Percentiles rank a stretch among this genome's conserved stretches.
Evolutionary conservation across 2,797 vertebrate genomes (phyloP).

Genomic region (Potorous gilbertii): DNA sequence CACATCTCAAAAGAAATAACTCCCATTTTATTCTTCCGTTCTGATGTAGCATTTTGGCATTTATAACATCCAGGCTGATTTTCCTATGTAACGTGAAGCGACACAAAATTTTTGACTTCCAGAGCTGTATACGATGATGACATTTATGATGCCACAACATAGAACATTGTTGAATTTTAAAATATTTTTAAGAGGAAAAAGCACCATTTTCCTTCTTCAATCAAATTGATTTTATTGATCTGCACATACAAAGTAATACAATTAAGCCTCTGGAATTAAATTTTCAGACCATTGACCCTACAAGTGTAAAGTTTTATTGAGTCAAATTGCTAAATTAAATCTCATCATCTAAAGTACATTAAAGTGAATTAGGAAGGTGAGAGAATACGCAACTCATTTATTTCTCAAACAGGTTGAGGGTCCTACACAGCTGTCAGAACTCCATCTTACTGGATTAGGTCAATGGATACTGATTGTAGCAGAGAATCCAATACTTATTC

Average conservation of each 20-base stretch:
- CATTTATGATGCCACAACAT: conserved; percentile 65
- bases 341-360: conserved; percentile 88
- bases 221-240: conserved; percentile 94
- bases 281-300: conserved; percentile 91
- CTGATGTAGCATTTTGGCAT: conserved; percentile 1
- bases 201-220: conserved; percentile 81
- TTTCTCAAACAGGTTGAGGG: conserved; percentile 79
- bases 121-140: conserved; percentile 75
- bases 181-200: conserved; percentile 80
- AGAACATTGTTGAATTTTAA: conserved; percentile 76
- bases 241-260: conserved; percentile 88
- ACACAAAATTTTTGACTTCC: conserved; percentile 68
- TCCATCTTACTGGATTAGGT: conserved; percentile 21
- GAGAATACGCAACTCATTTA: conserved; percentile 81
- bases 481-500: conserved; percentile 49
- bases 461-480: conserved; percentile 42
- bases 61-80: conserved; percentile 75
- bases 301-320: conserved; percentile 92
- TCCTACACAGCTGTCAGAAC: conserved; percentile 74
- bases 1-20: neutral
- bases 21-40: neutral
- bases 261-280: conserved; percentile 94
- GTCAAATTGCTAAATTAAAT: conserved; percentile 92
- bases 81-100: conserved; percentile 65
- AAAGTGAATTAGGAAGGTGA: conserved; percentile 86